Evolutionary conservation across 1,140 invertebrate species (phyloP).

Genomic region (Epicauta chinensis): DNA sequence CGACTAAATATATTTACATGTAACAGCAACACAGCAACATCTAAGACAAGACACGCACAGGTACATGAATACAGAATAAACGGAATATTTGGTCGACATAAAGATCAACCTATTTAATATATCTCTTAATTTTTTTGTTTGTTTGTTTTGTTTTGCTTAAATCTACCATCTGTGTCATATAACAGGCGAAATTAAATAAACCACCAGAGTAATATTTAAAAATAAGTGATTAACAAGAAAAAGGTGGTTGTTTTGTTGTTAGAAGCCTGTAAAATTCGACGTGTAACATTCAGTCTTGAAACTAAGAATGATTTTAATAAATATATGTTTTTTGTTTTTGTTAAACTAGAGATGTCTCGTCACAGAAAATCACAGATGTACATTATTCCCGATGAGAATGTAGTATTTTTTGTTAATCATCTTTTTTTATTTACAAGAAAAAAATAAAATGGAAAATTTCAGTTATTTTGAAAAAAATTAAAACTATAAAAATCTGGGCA

Average conservation of each 20-base stretch:
- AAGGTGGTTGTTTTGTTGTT: no score
- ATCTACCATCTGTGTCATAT: no score
- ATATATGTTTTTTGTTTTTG: slow-evolving; percentile 8
- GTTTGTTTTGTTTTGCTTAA: no score
- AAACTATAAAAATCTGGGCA: slow-evolving; percentile 29
- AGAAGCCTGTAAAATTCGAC: no score
- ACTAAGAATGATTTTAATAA: slow-evolving; percentile 12
- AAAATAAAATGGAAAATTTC: no score
- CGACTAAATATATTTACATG: slow-evolving; percentile 24
- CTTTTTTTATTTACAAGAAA: no score
- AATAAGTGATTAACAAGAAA: no score
- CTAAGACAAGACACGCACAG: slow-evolving; percentile 32
- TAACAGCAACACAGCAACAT: slow-evolving; percentile 30
- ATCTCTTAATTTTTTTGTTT: no score
- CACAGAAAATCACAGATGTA: slow-evolving; percentile 25
- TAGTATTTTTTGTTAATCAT: no score
- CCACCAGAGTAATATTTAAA: no score
- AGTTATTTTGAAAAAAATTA: slow-evolving; percentile 8
- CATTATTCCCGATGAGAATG: slow-evolving; percentile 20
- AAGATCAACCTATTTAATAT: slow-evolving; percentile 1
- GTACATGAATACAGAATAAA: slow-evolving; percentile 32
- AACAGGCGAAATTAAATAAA: no score
- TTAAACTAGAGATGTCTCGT: slow-evolving; percentile 15
- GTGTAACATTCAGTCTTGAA: slow-evolving; percentile 5
- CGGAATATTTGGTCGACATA: slow-evolving; percentile 13